Base-by-base conservation (phyloP, 2,888 invertebrate genomes). In the Venustoraphidia nigricollis region DNA sequence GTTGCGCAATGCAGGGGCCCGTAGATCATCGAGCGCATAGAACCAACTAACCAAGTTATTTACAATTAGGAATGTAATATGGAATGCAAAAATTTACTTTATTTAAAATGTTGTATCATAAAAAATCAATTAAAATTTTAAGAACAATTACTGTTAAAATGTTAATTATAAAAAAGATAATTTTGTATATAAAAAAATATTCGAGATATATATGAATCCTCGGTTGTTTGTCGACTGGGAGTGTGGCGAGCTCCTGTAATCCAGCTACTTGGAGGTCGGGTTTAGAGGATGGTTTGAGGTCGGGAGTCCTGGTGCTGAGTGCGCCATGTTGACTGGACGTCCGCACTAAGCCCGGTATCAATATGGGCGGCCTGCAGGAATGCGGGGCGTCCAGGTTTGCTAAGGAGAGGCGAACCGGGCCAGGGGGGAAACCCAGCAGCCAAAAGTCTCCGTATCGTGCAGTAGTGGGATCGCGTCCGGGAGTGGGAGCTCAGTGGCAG, bases 391-490 rank as follows among this genome's bases (percentile, higher is more conserved):
- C 68, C 70, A 71, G 71, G 69, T 70, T 71, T 65, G 60, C 51
- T 41, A 37, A 45, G 44, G 43, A 42, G 68, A 66, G 11, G 71
- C 71, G 56, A 71, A 72, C 62, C 71, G 71, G 71, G 69, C 71
- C n/a, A 60, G 68, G 52, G 72, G 45, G 86, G 89, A 82, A 85
- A 89, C 85, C 81, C 84, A 90, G 90, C 90, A 91, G 88, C 87
- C 87, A 89, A 89, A 87, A 91, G 87, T 84, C 83, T 79, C 87
- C 88, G 86, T 83, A 87, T 85, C 76, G 80, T 76, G 84, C 88
- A 88, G 89, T 89, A 87, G 87, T 83, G 86, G 88, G 88, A 87
- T 84, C 80, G 89, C 88, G 84, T 80, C 83, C 80, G 83, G 84
- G 89, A 90, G 87, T 87, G 82, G 75, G 77, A 71, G 76, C 77